Evolutionary conservation across 2,797 vertebrate species (phyloP).

Genomic region (Agapornis canus): DNA sequence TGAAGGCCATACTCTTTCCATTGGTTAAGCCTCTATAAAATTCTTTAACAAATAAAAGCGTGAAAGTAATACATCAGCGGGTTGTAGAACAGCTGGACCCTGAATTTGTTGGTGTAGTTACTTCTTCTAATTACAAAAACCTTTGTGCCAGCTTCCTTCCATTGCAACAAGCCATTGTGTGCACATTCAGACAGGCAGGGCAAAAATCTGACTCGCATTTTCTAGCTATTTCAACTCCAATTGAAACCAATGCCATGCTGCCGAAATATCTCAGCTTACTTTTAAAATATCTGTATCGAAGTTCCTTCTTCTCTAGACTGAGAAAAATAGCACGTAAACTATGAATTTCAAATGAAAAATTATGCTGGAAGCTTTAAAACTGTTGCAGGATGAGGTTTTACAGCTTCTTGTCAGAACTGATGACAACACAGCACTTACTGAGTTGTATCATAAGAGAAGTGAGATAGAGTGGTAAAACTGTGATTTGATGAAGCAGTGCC

Average conservation of each 20-base stretch:
- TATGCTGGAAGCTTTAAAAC: background rate
- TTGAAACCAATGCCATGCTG: background rate
- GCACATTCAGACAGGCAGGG: background rate
- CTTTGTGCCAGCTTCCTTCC: background rate
- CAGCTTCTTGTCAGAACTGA: background rate
- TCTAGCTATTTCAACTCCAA: background rate
- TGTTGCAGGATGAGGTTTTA: background rate
- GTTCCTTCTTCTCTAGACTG: background rate
- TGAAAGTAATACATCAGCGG: background rate
- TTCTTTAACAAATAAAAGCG: background rate
- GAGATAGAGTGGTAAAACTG: background rate
- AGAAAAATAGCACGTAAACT: background rate
- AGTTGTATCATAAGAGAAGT: background rate
- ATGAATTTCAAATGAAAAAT: background rate
- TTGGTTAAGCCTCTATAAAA: background rate
- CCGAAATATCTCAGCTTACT: background rate
- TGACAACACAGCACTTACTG: background rate
- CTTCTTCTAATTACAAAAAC: background rate
- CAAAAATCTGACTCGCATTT: background rate
- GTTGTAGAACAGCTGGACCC: background rate
- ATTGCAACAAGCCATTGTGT: background rate
- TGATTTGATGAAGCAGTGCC: background rate
- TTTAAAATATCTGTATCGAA: background rate
- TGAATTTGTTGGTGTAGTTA: background rate
- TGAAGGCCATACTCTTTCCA: background rate